These are phyloP conservation scores for Oithona nana DNA, from an alignment of 2,888 invertebrate genomes.

Conservation along the genomic window DNA sequence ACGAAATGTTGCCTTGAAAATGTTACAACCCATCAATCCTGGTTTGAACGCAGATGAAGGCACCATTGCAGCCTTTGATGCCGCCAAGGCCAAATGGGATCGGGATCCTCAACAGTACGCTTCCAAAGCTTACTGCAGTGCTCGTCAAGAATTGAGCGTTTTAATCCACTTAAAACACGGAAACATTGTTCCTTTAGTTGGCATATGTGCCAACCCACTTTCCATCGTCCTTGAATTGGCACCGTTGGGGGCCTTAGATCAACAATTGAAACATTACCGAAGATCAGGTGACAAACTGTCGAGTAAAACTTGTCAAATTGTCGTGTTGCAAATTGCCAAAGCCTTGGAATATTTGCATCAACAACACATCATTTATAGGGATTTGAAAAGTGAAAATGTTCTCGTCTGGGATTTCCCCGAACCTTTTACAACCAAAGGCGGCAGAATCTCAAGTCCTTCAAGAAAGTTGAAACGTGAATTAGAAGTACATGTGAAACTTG, in stretches of 20 bases:
- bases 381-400: slow-evolving; percentile 89
- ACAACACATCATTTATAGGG: slow-evolving; percentile 75
- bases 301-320: slow-evolving; percentile 56
- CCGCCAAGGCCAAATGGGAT: slow-evolving; percentile 73
- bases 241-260: slow-evolving; percentile 74
- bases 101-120: slow-evolving; percentile 76
- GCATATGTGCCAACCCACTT: slow-evolving; percentile 70
- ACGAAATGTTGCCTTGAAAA: slow-evolving; percentile 73
- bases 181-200: slow-evolving; percentile 78
- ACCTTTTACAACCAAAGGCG: slow-evolving; percentile 33
- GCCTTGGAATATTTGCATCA: slow-evolving; percentile 90
- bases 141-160: slow-evolving; percentile 80
- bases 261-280: slow-evolving; percentile 60
- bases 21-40: slow-evolving; percentile 81
- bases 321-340: slow-evolving; percentile 68
- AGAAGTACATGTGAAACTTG: slow-evolving; percentile 58
- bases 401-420: slow-evolving; percentile 89
- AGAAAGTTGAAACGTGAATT: slow-evolving; percentile 32
- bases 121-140: slow-evolving; percentile 88
- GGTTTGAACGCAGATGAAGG: slow-evolving; percentile 46
- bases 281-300: slow-evolving; percentile 63
- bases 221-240: slow-evolving; percentile 75
- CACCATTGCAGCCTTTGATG: slow-evolving; percentile 41
- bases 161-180: slow-evolving; percentile 63
- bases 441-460: neutral